These are phyloP conservation scores for Aelia acuminata DNA, from an alignment of 2,888 invertebrate genomes.

Conservation along the genomic window DNA sequence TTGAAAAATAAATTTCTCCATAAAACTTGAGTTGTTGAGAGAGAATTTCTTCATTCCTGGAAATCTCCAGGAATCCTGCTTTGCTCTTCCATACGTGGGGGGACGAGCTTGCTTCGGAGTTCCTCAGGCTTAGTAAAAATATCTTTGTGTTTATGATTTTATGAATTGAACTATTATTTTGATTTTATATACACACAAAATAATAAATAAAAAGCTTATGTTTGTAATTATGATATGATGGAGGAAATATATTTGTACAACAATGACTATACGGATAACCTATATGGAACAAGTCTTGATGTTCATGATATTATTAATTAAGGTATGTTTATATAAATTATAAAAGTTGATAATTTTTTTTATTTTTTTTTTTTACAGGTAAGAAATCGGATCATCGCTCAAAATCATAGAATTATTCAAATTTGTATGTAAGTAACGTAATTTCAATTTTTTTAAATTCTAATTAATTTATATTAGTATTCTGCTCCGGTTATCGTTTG, in stretches of 20 bases:
- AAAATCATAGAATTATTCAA: neutral
- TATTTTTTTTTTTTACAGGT: constrained; percentile 6
- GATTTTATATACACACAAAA: neutral
- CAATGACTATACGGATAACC: too few relatives aligned
- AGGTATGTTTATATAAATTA: too few relatives aligned
- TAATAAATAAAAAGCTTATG: too few relatives aligned
- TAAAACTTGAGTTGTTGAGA: neutral
- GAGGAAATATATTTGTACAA: too few relatives aligned
- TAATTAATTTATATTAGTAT: too few relatives aligned
- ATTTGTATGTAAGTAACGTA: neutral
- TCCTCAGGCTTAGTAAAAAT: neutral
- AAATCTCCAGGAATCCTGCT: neutral
- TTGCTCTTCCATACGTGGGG: constrained; percentile 8
- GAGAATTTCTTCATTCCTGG: neutral
- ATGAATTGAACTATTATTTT: neutral
- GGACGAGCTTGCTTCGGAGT: neutral
- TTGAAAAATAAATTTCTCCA: too few relatives aligned
- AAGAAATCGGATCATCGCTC: neutral
- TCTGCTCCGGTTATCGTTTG: too few relatives aligned
- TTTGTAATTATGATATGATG: too few relatives aligned
- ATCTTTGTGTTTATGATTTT: neutral
- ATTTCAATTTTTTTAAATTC: neutral
- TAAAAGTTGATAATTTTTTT: neutral
- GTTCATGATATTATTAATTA: too few relatives aligned
- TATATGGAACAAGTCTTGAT: too few relatives aligned